Conservation (phyloP, 2,888 invertebrate species). For the Sicus ferrugineus region DNA sequence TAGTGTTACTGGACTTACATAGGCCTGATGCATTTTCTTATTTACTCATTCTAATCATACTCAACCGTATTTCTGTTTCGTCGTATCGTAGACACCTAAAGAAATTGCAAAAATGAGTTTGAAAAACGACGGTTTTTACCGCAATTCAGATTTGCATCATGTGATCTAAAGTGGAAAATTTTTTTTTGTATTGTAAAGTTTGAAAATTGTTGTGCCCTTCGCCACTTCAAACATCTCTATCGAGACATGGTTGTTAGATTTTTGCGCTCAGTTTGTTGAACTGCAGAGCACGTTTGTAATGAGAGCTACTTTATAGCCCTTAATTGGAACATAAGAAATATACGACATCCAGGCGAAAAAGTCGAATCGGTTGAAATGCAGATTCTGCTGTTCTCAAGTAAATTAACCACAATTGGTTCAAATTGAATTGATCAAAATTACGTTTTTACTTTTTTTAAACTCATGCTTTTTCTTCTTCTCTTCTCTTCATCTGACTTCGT, state of each 20-base stretch:
- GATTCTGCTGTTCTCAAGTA: not conserved
- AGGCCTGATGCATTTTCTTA: too few species aligned
- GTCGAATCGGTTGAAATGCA: not conserved
- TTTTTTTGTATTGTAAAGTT: too few species aligned
- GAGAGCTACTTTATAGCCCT: not conserved
- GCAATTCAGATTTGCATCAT: too few species aligned
- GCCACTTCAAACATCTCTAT: not conserved
- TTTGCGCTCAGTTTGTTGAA: not conserved
- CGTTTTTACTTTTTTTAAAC: not conserved
- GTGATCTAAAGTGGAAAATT: too few species aligned
- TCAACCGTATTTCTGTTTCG: too few species aligned
- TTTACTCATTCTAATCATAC: too few species aligned
- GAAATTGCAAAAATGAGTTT: too few species aligned
- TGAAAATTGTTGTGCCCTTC: not conserved
- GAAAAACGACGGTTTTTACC: too few species aligned
- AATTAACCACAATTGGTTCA: constrained; percentile 24
- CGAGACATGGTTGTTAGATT: not conserved
- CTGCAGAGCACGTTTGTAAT: not conserved
- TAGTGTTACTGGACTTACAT: too few species aligned
- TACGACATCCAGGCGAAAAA: not conserved
- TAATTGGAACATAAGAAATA: not conserved
- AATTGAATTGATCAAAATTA: constrained; percentile 14
- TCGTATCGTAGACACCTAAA: too few species aligned
- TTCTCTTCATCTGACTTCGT: constrained; percentile 39
- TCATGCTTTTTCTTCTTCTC: constrained; percentile 23